These are phyloP conservation scores for Bellardia pandia DNA, from an alignment of 2,888 invertebrate species.

Conservation along the genomic window DNA sequence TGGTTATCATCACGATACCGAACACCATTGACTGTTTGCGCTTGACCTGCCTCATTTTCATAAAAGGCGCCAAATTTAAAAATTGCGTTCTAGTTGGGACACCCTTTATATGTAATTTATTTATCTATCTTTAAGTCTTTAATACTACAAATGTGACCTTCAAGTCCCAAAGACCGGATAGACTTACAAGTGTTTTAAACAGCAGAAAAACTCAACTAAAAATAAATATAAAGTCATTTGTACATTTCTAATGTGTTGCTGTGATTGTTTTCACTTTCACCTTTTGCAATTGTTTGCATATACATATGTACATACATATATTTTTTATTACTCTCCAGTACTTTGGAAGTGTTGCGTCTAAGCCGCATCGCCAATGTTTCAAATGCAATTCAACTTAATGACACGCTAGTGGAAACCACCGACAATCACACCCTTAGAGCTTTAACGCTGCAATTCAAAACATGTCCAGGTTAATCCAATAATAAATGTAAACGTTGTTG, in stretches of 20 bases:
- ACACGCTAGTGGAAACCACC: constrained; percentile 13
- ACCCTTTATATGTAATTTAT: too few relatives aligned
- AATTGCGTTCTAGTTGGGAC: too few relatives aligned
- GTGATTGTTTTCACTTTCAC: constrained; percentile 22
- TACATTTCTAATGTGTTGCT: background rate
- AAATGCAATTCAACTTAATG: constrained; percentile 43
- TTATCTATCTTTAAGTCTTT: background rate
- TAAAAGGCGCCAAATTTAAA: too few relatives aligned
- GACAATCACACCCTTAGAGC: background rate
- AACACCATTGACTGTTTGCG: too few relatives aligned
- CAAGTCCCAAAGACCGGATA: background rate
- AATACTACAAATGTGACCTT: background rate
- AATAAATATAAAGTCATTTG: background rate
- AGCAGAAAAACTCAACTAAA: background rate
- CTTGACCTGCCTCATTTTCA: too few relatives aligned
- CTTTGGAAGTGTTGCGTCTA: background rate
- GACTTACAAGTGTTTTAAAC: background rate
- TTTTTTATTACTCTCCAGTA: background rate
- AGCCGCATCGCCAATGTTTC: background rate
- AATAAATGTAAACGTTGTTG: constrained; percentile 60
- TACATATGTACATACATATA: background rate
- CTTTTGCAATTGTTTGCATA: constrained; percentile 8
- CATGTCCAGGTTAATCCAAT: constrained; percentile 67
- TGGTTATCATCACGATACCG: too few relatives aligned
- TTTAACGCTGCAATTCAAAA: constrained; percentile 6